phyloP scores from a whole-genome alignment of 2,113 vertebrate species.

The Danionella cerebrum region DNA sequence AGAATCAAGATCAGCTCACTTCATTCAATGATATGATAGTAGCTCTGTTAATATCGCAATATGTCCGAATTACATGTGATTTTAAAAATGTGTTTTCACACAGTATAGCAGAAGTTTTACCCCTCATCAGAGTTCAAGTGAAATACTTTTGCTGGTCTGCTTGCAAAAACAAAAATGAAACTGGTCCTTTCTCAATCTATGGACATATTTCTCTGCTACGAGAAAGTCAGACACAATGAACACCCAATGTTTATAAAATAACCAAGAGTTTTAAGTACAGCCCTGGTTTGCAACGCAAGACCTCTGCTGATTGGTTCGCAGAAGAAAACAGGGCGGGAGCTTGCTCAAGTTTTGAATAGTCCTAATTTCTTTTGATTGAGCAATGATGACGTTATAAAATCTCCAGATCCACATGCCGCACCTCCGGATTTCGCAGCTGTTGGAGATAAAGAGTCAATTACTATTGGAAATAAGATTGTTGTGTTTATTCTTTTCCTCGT shows the following conservation, averaged over 20 bases:
- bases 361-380: not conserved
- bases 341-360: not conserved
- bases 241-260: not conserved
- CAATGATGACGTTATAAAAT: slow-evolving; percentile 70
- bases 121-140: slow-evolving; percentile 25
- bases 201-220: slow-evolving; percentile 18
- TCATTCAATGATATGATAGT: not conserved
- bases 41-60: not conserved
- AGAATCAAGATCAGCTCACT: not conserved
- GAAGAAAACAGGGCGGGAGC: slow-evolving; percentile 13
- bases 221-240: slow-evolving; percentile 35
- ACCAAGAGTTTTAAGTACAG: not conserved
- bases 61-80: slow-evolving; percentile 2
- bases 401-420: slow-evolving; percentile 96
- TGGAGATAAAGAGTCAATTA: not conserved
- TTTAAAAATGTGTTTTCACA: slow-evolving; percentile 24
- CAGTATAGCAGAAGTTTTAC: not conserved
- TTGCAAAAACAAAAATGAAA: not conserved
- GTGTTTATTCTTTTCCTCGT: too few species aligned
- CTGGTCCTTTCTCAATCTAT: slow-evolving; percentile 32
- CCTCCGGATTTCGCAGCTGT: slow-evolving; percentile 93
- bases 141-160: slow-evolving; percentile 29
- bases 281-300: slow-evolving; percentile 52
- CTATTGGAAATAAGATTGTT: too few species aligned
- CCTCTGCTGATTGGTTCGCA: slow-evolving; percentile 35